Evolutionary conservation across 2,797 vertebrate genomes (phyloP).

Genomic region (Odontamblyopus lacepedii): DNA sequence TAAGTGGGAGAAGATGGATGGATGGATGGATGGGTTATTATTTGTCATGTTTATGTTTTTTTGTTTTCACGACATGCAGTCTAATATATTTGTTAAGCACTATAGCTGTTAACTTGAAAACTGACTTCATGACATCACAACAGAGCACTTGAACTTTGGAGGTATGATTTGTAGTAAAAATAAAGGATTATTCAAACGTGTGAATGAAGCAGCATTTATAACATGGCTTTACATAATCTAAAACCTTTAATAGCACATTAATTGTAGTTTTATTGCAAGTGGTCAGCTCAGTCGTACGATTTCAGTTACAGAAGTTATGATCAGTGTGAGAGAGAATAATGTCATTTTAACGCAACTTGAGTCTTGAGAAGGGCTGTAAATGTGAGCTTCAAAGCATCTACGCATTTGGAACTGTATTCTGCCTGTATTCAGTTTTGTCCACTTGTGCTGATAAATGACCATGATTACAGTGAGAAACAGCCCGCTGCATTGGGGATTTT

Average conservation of each 20-base stretch:
- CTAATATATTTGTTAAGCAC: too few relatives aligned
- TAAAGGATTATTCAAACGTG: too few relatives aligned
- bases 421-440: neutral
- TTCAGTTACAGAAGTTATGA: neutral
- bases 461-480: slow-evolving; percentile 59
- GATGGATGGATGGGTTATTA: too few relatives aligned
- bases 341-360: neutral
- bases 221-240: too few relatives aligned
- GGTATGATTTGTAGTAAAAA: too few relatives aligned
- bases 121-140: too few relatives aligned
- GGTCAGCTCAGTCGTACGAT: neutral
- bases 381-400: neutral
- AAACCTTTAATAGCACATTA: neutral
- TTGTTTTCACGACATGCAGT: too few relatives aligned
- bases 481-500: slow-evolving; percentile 53
- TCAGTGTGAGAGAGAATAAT: neutral
- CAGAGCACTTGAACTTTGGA: too few relatives aligned
- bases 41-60: too few relatives aligned
- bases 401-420: neutral
- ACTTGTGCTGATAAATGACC: slow-evolving; percentile 28
- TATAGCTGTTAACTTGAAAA: too few relatives aligned
- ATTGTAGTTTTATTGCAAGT: neutral
- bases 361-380: neutral
- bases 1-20: too few relatives aligned
- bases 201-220: too few relatives aligned